phyloP scores from a whole-genome alignment of 2,113 vertebrate genomes.

The Pseudopipra pipra region DNA sequence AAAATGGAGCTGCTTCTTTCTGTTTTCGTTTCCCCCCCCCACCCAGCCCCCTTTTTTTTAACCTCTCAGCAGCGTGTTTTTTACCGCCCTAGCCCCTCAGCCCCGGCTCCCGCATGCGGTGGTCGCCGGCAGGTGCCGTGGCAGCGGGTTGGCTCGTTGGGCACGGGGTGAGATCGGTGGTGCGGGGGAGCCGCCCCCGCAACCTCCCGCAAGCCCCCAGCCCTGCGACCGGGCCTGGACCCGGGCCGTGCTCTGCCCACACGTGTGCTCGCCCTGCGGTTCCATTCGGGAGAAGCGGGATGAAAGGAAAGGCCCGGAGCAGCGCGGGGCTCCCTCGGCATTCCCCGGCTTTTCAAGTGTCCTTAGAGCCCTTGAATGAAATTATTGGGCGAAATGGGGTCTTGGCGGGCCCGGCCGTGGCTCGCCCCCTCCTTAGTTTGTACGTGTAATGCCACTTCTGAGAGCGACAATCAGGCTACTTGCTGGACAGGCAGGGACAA shows the following conservation, averaged over 20 bases:
- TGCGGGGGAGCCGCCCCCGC: not conserved
- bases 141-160: not conserved
- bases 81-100: not conserved
- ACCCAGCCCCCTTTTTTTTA: not conserved
- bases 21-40: fast-evolving
- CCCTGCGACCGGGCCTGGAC: not conserved
- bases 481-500: constrained; percentile 70
- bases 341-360: constrained; percentile 71
- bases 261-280: constrained; percentile 26
- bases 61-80: not conserved
- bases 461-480: constrained; percentile 70
- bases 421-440: constrained; percentile 59
- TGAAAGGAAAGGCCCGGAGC: constrained; percentile 43
- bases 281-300: constrained; percentile 36
- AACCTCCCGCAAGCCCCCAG: not conserved
- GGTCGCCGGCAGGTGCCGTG: not conserved
- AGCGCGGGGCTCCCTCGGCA: constrained; percentile 42
- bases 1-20: not conserved
- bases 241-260: not conserved
- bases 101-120: not conserved
- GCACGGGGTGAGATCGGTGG: not conserved
- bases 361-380: constrained; percentile 77
- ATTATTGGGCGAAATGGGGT: constrained; percentile 75
- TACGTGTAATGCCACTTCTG: constrained; percentile 75
- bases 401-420: constrained; percentile 61